Percentiles rank a stretch among this genome's conserved stretches.
Evolutionary conservation across 37 sponge, comb jelly and placozoan genomes (phyloP).

Genomic region (Amphimedon queenslandica): DNA sequence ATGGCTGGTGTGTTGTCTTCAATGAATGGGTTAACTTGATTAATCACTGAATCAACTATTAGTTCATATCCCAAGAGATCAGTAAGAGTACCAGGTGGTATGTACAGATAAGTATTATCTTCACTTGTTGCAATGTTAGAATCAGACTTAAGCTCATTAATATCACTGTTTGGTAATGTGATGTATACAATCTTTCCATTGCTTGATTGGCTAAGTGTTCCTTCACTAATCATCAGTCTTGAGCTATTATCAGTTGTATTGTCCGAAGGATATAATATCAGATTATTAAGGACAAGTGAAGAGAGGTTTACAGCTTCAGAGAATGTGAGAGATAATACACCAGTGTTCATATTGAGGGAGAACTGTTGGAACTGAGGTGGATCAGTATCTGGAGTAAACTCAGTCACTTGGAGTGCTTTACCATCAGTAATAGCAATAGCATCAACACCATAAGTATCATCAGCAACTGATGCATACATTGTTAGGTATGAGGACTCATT

Average conservation of each 20-base stretch:
- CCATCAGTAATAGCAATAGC: constrained; percentile 79
- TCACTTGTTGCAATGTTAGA: constrained; percentile 48
- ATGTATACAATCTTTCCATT: constrained; percentile 60
- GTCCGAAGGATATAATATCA: constrained; percentile 52
- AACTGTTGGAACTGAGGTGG: constrained; percentile 60
- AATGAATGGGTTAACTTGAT: constrained; percentile 35
- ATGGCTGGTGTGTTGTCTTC: constrained; percentile 52
- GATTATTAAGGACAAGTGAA: constrained; percentile 32
- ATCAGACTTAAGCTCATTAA: constrained; percentile 71
- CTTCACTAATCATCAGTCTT: constrained; percentile 39
- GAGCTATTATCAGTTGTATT: background rate
- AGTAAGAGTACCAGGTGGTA: constrained; percentile 23
- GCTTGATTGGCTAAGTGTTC: constrained; percentile 31
- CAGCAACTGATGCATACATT: constrained; percentile 55
- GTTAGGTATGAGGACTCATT: constrained; percentile 59
- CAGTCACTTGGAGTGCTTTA: constrained; percentile 47
- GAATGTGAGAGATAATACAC: constrained; percentile 61
- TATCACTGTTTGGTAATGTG: constrained; percentile 30
- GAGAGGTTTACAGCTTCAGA: constrained; percentile 66
- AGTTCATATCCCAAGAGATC: constrained; percentile 50
- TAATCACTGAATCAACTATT: constrained; percentile 19
- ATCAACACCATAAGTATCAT: constrained; percentile 71
- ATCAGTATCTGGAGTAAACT: constrained; percentile 58
- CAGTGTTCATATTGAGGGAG: constrained; percentile 71
- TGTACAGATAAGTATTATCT: constrained; percentile 54